Conservation (phyloP, 92 coral and sea anemone genomes). For the Palythoa grandiflora region DNA sequence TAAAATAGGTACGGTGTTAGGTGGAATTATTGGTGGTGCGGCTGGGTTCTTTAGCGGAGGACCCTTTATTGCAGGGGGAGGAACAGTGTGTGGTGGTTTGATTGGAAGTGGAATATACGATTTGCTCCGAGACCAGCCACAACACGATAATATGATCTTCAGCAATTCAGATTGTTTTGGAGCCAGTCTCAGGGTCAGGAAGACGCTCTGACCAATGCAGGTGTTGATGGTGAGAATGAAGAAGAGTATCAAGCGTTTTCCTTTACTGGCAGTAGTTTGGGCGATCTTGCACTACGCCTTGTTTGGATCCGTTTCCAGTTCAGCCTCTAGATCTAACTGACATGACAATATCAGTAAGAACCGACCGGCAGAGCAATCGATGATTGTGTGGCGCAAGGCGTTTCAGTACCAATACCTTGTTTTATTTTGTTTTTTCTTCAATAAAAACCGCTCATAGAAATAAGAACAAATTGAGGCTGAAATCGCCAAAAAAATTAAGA, state of each 20-base stretch:
- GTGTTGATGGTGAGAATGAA: background rate
- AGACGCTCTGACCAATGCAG: background rate
- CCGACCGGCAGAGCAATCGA: background rate
- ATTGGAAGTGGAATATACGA: slow-evolving; percentile 19
- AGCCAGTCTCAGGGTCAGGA: background rate
- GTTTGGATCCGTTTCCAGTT: background rate
- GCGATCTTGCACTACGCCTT: background rate
- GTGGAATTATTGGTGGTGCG: background rate
- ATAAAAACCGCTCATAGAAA: too few relatives aligned
- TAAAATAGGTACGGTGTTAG: slow-evolving; percentile 14
- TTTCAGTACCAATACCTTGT: too few relatives aligned
- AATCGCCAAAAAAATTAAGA: too few relatives aligned
- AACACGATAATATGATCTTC: background rate
- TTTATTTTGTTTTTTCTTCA: too few relatives aligned
- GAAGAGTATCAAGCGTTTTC: background rate
- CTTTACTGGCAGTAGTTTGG: background rate
- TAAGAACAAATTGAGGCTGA: too few relatives aligned
- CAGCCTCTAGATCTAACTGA: too few relatives aligned
- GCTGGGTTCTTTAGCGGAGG: slow-evolving; percentile 20
- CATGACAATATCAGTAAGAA: background rate
- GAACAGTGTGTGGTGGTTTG: background rate
- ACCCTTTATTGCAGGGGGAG: background rate
- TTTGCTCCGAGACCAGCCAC: background rate
- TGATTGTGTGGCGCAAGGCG: background rate
- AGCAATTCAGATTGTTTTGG: background rate